These are phyloP conservation scores for Crambe crambe DNA, from an alignment of 37 sponge, comb jelly and placozoan species.

Conservation along the genomic window DNA sequence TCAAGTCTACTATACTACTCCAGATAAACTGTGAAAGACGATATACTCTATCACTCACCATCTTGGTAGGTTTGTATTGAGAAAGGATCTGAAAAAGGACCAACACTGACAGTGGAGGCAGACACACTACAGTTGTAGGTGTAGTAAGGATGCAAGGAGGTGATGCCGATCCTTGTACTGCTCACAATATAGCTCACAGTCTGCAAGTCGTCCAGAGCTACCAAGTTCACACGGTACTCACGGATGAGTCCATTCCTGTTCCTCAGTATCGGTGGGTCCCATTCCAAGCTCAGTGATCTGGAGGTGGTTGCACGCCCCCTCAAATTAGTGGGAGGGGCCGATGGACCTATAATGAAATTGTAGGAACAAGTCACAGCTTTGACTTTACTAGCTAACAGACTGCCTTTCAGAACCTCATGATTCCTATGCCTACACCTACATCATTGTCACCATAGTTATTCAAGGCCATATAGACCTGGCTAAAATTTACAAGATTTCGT, in stretches of 20 bases:
- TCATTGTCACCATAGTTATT: not conserved
- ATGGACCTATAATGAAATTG: constrained; percentile 7
- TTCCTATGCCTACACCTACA: too few species aligned
- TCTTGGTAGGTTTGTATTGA: constrained; percentile 26
- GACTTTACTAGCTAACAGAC: too few species aligned
- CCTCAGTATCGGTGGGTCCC: not conserved
- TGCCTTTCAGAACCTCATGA: too few species aligned
- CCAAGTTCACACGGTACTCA: constrained; percentile 30
- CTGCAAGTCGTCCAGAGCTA: not conserved
- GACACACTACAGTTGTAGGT: constrained; percentile 24
- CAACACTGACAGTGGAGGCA: constrained; percentile 29
- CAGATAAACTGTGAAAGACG: too few species aligned
- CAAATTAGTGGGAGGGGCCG: not conserved
- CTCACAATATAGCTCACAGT: not conserved
- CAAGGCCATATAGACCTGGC: not conserved
- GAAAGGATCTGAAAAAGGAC: constrained; percentile 19
- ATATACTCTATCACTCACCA: too few species aligned
- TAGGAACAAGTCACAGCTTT: too few species aligned
- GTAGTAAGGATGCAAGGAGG: constrained; percentile 44
- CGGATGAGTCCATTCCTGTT: constrained; percentile 6
- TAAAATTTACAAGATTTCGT: too few species aligned
- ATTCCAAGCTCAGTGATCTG: not conserved
- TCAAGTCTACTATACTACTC: too few species aligned
- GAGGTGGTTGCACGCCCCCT: not conserved
- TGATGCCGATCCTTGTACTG: constrained; percentile 2